Percentiles rank a stretch among this genome's conserved stretches.
phyloP scores from a whole-genome alignment of 2,113 vertebrate species.

The Neogobius melanostomus region DNA sequence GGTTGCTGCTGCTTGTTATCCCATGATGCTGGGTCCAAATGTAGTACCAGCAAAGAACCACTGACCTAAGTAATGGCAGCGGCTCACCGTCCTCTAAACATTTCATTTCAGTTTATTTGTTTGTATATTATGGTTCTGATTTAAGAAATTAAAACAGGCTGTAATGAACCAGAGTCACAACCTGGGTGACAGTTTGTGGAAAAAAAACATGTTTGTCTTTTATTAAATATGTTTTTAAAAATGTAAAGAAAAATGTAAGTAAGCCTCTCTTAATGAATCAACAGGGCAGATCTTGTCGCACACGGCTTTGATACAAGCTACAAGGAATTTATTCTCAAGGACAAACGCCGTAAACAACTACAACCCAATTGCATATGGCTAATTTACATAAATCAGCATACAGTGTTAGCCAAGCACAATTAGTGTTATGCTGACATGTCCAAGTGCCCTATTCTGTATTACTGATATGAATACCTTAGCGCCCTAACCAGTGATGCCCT shows the following conservation, averaged over 20 bases:
- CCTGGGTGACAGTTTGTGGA: too few relatives aligned
- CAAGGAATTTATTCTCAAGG: neutral
- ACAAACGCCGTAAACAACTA: neutral
- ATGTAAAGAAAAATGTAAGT: neutral
- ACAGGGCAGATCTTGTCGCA: neutral
- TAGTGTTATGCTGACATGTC: conserved; percentile 3
- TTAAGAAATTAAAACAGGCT: too few relatives aligned
- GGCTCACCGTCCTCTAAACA: too few relatives aligned
- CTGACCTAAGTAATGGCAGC: too few relatives aligned
- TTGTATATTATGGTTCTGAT: too few relatives aligned
- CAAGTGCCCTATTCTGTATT: neutral
- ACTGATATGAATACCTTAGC: neutral
- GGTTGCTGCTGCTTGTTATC: too few relatives aligned
- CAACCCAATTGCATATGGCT: conserved; percentile 7
- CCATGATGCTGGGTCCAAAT: too few relatives aligned
- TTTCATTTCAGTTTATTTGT: too few relatives aligned
- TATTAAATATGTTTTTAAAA: too few relatives aligned
- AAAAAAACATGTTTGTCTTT: too few relatives aligned
- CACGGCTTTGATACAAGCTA: neutral
- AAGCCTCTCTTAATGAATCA: neutral
- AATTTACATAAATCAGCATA: conserved; percentile 7
- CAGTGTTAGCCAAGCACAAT: conserved; percentile 3
- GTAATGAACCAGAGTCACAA: too few relatives aligned
- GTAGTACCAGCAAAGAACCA: too few relatives aligned
- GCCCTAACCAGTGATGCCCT: neutral